Evolutionary conservation across 2,113 vertebrate species (phyloP), one percentile per base, ranked within the genome.

Genomic region (Pterophyllum scalare): DNA sequence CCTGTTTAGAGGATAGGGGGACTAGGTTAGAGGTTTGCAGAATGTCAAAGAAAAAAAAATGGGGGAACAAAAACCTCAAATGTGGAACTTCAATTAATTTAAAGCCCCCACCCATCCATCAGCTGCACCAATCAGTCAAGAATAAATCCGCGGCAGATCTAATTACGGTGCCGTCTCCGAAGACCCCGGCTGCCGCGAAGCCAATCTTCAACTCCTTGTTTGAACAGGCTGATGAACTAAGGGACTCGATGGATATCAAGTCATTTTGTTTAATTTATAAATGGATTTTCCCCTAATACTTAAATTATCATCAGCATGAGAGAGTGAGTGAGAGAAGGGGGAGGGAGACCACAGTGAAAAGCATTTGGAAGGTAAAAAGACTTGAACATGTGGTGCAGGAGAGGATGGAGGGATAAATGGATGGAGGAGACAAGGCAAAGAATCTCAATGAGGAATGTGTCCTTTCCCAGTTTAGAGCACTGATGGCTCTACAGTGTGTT

Each of bases 251-350:
- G 97, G 98, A 98, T 98, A 99, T 98, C 98, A 98, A 99, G 97
- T 99, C 98, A 98, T 98, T 99, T 98, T 99, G 98, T 99, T 99
- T 98, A 99, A 99, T 99, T 99, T 99, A 99, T 98, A 99, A 99
- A 99, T 99, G 98, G 98, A 99, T 99, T 99, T 99, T 97, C 96
- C 97, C 96, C 96, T 99, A 99, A 99, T 98, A 98, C 98, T 98
- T 97, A 98, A 99, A 99, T 98, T 99, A 99, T 98, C 97, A 97
- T 93, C 94, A 94, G 91, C 85, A n/a, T 60, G 79, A 83, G 82
- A 75, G 87, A 86, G 59, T 49, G 70, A 77, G 22, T 56, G 46
- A 46, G 38, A 26, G 35, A 9, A 54, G 60, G 59, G 20, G 54
- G n/a, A 46, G 20, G 57, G 31, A 77, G 77, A 64, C 26, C 59